Conservation (phyloP, 1,140 invertebrate species). For the Drosophila pandora region DNA sequence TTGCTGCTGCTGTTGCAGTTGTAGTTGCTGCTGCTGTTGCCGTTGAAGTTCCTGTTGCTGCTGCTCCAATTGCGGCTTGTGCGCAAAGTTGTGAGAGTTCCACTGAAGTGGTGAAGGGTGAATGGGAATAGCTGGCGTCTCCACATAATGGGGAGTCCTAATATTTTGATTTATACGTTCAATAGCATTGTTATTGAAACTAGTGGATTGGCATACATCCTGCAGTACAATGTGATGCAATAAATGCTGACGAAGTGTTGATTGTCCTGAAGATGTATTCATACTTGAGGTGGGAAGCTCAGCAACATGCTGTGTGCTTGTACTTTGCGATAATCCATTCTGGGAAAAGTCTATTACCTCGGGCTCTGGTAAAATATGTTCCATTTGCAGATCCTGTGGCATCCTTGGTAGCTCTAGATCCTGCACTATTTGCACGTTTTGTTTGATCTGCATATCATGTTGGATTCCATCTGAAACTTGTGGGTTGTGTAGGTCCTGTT, state of each 20-base stretch:
- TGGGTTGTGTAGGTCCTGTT: neutral
- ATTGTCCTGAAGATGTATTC: neutral
- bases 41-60: neutral
- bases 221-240: conserved; percentile 37
- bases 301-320: too few relatives aligned
- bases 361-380: neutral
- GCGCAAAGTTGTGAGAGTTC: neutral
- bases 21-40: neutral
- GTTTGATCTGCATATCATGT: too few relatives aligned
- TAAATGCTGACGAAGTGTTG: conserved; percentile 14
- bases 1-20: too few relatives aligned
- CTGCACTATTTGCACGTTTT: too few relatives aligned
- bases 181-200: conserved; percentile 18
- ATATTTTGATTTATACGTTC: conserved; percentile 28
- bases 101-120: conserved; percentile 3
- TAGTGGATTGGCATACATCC: neutral
- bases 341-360: neutral
- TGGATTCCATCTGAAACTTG: neutral
- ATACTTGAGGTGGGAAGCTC: neutral
- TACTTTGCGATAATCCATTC: too few relatives aligned
- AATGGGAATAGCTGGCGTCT: neutral
- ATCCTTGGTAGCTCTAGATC: neutral
- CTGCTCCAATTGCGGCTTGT: conserved; percentile 5
- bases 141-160: conserved; percentile 2
- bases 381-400: neutral